These are phyloP conservation scores for Eciton burchellii DNA, from an alignment of 1,140 invertebrate species.

Conservation along the genomic window DNA sequence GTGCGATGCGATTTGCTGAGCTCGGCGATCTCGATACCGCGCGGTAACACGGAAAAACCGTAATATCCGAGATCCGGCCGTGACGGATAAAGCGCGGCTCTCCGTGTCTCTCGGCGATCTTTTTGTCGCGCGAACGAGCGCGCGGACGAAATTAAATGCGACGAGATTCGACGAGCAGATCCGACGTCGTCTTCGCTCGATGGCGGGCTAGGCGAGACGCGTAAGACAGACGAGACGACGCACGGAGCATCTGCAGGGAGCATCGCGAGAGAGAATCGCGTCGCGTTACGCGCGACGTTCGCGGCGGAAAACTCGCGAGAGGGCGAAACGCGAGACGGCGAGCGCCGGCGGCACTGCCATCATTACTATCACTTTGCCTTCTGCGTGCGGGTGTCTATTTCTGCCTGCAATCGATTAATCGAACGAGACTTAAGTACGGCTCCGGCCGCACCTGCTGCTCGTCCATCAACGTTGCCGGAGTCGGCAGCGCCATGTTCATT, in stretches of 20 bases:
- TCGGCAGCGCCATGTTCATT: conserved; percentile 64
- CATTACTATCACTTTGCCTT: conserved; percentile 61
- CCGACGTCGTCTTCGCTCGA: too few relatives aligned
- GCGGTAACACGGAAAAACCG: conserved; percentile 41
- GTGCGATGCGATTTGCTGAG: conserved; percentile 69
- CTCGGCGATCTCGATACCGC: conserved; percentile 41
- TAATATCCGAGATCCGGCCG: conserved; percentile 40
- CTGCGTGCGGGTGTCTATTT: conserved; percentile 63
- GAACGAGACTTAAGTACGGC: conserved; percentile 74
- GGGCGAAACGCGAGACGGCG: conserved; percentile 53
- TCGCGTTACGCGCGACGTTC: neutral
- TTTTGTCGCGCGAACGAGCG: conserved; percentile 3
- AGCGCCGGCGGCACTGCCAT: conserved; percentile 54
- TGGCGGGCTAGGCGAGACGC: too few relatives aligned
- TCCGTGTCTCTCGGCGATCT: conserved; percentile 6
- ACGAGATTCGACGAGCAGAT: too few relatives aligned
- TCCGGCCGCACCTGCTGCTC: conserved; percentile 75
- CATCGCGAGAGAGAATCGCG: conserved; percentile 12
- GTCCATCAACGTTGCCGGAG: conserved; percentile 65
- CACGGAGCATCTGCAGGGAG: neutral
- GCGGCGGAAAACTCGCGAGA: conserved; percentile 1
- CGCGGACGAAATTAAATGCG: too few relatives aligned
- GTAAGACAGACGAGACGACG: neutral
- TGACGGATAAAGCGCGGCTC: neutral
- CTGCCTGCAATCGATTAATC: conserved; percentile 74